These are phyloP conservation scores for Hydrozoanthus tunicans DNA, from an alignment of 64 coral and sea anemone species.

Conservation along the genomic window DNA sequence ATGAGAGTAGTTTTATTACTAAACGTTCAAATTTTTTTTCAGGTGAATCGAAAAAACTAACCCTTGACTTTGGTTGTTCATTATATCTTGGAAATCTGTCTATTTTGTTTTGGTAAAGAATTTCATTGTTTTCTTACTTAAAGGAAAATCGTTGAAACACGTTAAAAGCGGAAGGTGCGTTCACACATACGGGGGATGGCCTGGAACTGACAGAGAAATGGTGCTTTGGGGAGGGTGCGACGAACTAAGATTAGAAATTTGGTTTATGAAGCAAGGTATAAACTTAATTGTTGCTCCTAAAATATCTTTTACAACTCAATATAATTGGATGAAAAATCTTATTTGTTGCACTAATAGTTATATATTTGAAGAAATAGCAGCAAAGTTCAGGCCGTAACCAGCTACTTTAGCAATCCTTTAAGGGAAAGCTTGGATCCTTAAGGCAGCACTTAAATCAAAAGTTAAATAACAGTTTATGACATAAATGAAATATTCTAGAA, in stretches of 20 bases:
- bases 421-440: not conserved
- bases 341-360: too few relatives aligned
- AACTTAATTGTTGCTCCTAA: not conserved
- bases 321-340: too few relatives aligned
- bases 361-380: too few relatives aligned
- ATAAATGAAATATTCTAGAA: too few relatives aligned
- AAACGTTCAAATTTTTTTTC: too few relatives aligned
- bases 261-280: conserved; percentile 58
- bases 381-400: not conserved
- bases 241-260: conserved; percentile 5
- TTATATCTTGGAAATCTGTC: too few relatives aligned
- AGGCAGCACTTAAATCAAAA: too few relatives aligned
- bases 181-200: conserved; percentile 32
- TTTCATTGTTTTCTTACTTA: not conserved
- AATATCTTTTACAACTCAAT: too few relatives aligned
- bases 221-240: conserved; percentile 25
- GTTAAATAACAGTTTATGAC: too few relatives aligned
- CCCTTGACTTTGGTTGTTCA: too few relatives aligned
- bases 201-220: not conserved
- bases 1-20: too few relatives aligned
- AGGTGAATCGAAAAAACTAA: too few relatives aligned
- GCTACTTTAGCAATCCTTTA: not conserved
- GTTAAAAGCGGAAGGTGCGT: conserved; percentile 46
- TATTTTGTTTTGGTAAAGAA: not conserved
- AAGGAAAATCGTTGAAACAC: conserved; percentile 57